These are phyloP conservation scores for Branchellion lobata DNA, from an alignment of 2,888 invertebrate species.

Conservation along the genomic window DNA sequence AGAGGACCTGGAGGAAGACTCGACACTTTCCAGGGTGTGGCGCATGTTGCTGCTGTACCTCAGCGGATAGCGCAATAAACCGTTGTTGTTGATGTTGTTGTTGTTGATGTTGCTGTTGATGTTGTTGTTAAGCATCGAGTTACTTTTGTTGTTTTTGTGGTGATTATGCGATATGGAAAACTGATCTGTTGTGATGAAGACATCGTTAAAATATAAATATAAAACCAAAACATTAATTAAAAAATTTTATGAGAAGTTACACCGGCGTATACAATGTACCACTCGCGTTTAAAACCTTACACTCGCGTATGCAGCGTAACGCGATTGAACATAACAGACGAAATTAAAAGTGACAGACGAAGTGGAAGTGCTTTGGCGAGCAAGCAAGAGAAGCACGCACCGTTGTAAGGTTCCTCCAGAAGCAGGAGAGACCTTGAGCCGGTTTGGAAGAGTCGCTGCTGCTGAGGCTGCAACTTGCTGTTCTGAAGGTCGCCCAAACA, in stretches of 20 bases:
- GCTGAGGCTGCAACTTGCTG: not conserved
- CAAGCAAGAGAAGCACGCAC: not conserved
- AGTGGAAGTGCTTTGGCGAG: no score
- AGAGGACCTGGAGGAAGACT: slow-evolving; percentile 23
- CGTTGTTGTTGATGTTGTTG: slow-evolving; percentile 12
- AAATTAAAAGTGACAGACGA: no score
- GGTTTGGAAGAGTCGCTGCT: not conserved
- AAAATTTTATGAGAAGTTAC: no score
- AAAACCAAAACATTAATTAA: not conserved
- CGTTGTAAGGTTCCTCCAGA: not conserved
- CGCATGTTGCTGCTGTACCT: not conserved
- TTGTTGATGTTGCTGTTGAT: not conserved
- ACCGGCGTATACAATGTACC: no score
- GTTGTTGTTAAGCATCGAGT: slow-evolving; percentile 1
- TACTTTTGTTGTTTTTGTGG: slow-evolving; percentile 2
- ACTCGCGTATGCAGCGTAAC: no score
- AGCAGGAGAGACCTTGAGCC: slow-evolving; percentile 2
- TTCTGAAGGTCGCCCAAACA: not conserved
- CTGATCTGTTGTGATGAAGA: not conserved
- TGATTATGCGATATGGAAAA: not conserved
- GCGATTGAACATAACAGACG: no score
- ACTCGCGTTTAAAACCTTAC: no score
- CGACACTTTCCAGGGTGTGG: not conserved
- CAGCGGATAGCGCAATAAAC: not conserved
- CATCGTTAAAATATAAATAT: not conserved